Conservation (phyloP, 2,888 invertebrate genomes). For the Trachelus troglodyta region DNA sequence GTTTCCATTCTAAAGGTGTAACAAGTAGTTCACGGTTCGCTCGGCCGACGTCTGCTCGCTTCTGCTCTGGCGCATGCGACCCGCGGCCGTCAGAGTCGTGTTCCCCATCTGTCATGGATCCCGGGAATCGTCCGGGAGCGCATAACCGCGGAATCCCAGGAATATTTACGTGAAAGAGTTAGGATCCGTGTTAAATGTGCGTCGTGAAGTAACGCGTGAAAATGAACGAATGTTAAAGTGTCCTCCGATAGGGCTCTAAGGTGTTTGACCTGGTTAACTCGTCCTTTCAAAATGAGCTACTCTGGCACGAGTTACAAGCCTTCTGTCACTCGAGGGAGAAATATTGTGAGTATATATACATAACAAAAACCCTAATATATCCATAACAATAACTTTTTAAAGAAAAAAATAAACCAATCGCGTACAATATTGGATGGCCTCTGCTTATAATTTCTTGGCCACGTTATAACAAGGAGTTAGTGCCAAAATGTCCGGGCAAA, state of each 20-base stretch:
- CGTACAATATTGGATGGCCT: neutral
- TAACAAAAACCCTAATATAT: neutral
- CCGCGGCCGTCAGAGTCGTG: slow-evolving; percentile 30
- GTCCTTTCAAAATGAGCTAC: slow-evolving; percentile 44
- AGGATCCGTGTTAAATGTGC: slow-evolving; percentile 18
- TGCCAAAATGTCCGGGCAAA: neutral
- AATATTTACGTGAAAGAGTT: slow-evolving; percentile 48
- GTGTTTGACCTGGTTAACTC: slow-evolving; percentile 21
- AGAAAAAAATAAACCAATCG: neutral
- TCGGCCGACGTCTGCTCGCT: slow-evolving; percentile 19
- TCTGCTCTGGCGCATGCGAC: slow-evolving; percentile 56
- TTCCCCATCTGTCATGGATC: slow-evolving; percentile 61
- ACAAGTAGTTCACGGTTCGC: neutral
- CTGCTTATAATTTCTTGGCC: neutral
- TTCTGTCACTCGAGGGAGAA: slow-evolving; percentile 48
- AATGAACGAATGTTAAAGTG: slow-evolving; percentile 33
- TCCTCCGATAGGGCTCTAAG: slow-evolving; percentile 23
- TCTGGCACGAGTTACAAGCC: slow-evolving; percentile 44
- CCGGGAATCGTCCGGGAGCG: slow-evolving; percentile 57
- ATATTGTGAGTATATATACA: slow-evolving; percentile 48
- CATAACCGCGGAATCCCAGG: slow-evolving; percentile 52
- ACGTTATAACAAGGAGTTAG: neutral
- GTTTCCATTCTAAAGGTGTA: neutral
- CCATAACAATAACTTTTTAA: neutral
- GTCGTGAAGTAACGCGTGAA: slow-evolving; percentile 22